Conservation (phyloP, 2,888 invertebrate genomes). For the Arctia plantaginis region DNA sequence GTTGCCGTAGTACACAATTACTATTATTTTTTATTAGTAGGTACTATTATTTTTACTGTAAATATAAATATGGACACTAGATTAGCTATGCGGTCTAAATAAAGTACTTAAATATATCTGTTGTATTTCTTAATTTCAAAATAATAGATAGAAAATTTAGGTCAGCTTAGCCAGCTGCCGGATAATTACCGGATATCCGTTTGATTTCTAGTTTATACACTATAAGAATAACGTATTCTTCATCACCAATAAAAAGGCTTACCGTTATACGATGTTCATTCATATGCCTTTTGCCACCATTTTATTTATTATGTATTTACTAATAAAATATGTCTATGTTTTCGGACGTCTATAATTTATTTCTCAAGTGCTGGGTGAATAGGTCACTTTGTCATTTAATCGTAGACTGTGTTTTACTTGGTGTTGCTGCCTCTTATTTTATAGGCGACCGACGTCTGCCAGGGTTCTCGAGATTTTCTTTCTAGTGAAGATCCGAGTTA, state of each 20-base stretch:
- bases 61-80: background rate
- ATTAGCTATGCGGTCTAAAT: background rate
- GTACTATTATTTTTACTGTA: background rate
- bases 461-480: background rate
- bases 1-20: background rate
- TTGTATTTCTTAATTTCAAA: no score
- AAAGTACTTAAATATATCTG: no score
- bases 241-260: background rate
- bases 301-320: background rate
- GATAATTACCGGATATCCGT: constrained; percentile 1
- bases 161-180: background rate
- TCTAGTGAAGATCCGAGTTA: no score
- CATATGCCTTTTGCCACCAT: background rate
- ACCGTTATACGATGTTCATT: background rate
- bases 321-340: background rate
- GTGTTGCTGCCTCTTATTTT: background rate
- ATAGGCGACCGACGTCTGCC: background rate
- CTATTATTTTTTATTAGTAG: no score
- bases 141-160: background rate
- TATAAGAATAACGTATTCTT: background rate
- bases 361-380: background rate
- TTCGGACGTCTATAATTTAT: background rate
- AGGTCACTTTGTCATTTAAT: background rate
- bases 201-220: background rate
- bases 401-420: background rate